phyloP scores from a whole-genome alignment of 2,888 invertebrate genomes.

The Acleris emargana region DNA sequence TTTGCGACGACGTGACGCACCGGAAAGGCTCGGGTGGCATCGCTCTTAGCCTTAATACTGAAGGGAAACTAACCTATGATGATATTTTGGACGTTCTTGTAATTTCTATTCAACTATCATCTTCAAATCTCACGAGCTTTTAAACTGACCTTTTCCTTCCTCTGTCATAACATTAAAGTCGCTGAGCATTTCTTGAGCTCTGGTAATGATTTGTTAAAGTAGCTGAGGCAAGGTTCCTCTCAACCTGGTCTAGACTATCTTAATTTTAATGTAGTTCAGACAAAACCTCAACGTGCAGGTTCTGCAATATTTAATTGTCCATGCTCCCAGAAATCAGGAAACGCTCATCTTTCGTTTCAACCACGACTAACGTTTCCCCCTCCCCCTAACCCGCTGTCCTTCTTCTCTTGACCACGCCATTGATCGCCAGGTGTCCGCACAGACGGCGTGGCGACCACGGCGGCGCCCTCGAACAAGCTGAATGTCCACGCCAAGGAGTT shows the following conservation, averaged over 20 bases:
- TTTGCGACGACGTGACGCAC: too few species aligned
- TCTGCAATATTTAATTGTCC: too few species aligned
- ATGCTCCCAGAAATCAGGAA: background rate
- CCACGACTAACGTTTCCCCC: constrained; percentile 29
- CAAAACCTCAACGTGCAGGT: too few species aligned
- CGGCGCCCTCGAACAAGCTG: constrained; percentile 84
- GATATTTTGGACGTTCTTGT: background rate
- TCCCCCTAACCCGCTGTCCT: constrained; percentile 40
- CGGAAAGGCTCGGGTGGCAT: too few species aligned
- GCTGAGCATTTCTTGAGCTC: background rate
- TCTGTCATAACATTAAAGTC: constrained; percentile 1
- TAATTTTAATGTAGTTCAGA: too few species aligned
- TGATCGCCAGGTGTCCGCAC: constrained; percentile 85
- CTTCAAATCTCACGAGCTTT: background rate
- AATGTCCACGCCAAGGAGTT: constrained; percentile 96
- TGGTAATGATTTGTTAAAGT: background rate
- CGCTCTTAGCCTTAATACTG: too few species aligned
- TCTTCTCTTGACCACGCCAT: constrained; percentile 77
- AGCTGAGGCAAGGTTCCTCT: too few species aligned
- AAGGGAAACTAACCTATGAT: too few species aligned
- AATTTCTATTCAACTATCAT: background rate
- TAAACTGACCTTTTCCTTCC: background rate
- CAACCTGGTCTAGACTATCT: too few species aligned
- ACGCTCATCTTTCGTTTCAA: background rate
- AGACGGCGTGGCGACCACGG: constrained; percentile 78